Evolutionary conservation across 2,797 vertebrate species (phyloP).

Genomic region (Pipistrellus pygmaeus): DNA sequence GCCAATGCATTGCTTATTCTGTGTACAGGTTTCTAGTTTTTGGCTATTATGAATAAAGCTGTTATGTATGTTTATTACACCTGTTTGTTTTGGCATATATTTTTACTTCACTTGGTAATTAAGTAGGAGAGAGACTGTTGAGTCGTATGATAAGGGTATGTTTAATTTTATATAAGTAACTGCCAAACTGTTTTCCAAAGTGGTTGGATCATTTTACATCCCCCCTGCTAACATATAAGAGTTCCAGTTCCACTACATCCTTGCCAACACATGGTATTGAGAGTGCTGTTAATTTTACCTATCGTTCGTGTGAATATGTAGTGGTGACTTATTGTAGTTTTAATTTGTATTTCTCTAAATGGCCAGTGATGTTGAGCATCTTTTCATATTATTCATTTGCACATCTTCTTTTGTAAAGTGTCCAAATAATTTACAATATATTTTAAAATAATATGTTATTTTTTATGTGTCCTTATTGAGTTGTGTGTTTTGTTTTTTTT

Average conservation of each 20-base stretch:
- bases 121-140: not conserved
- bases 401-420: not conserved
- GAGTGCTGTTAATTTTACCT: constrained; percentile 17
- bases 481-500: not conserved
- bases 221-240: not conserved
- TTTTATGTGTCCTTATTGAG: not conserved
- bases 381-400: not conserved
- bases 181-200: not conserved
- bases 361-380: not conserved
- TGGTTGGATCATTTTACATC: not conserved
- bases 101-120: constrained; percentile 30
- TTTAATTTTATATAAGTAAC: not conserved
- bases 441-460: not conserved
- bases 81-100: not conserved
- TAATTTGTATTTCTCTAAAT: constrained; percentile 45
- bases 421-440: not conserved
- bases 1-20: not conserved
- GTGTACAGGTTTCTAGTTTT: not conserved
- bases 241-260: not conserved
- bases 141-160: not conserved
- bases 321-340: not conserved
- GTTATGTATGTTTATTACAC: not conserved
- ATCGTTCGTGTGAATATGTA: not conserved
- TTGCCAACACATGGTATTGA: not conserved
- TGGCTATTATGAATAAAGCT: not conserved